Base-by-base conservation (phyloP, 2,888 invertebrate species). In the Philaethria dido region DNA sequence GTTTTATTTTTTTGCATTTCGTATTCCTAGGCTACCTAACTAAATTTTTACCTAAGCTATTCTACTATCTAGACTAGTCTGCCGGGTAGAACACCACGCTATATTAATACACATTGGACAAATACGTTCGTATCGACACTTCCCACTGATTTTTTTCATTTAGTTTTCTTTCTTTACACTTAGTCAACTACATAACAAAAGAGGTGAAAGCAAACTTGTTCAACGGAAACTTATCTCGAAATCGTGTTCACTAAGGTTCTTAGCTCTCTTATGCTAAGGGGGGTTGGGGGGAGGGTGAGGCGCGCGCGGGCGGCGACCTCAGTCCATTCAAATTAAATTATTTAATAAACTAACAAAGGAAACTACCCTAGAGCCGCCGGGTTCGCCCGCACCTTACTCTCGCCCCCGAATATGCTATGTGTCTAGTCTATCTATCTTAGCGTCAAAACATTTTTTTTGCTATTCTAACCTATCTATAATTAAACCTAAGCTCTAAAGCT, bases 1-100 rank as follows among this genome's bases (percentile, higher is more conserved):
- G 86, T 89, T 92, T 88, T 91, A 90, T 80, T 87, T 92, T 88
- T 90, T 93, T 92, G 93, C 93, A 93, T 93, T 93, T 93, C 93
- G 93, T 93, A 93, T 89, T 87, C 83, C 93, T 93, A 93, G 85
- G 80, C 89, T 92, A 92, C 88, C 93, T 93, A 93, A 88, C 92
- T 92, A 93, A 89, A 85, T 91, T 88, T 81, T 89, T 92, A 92
- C 79, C 93, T 93, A 93, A 87, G 86, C 92, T 93, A 93, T 88
- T 82, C 93, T 93, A 93, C 87, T 85, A 80, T 91, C 93, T 93
- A 93, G 93, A 93, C 93, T 93, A 93, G 93, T 92, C 85, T 89
- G 88, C 88, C 85, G 89, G 92, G 92, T 91, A 89, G 88, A 91
- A 92, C 89, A 91, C 92, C 92, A 89, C 89, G 87, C 90, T 92